phyloP scores from a whole-genome alignment of 2,113 vertebrate genomes.

The Bufo bufo region DNA sequence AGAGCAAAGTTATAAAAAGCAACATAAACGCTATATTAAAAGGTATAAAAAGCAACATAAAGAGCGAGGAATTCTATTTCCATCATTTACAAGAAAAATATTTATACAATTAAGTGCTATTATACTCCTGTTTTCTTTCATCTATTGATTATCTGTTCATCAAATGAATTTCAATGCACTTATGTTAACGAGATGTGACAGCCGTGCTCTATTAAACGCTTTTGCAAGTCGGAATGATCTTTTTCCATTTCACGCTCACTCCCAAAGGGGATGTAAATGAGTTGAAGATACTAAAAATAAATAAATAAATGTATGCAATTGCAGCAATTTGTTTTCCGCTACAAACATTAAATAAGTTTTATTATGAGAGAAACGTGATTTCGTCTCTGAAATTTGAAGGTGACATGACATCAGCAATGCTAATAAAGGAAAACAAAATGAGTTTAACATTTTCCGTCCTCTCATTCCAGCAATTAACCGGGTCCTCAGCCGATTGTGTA shows the following conservation, averaged over 20 bases:
- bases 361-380: slow-evolving; percentile 43
- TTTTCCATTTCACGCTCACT: slow-evolving; percentile 44
- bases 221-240: slow-evolving; percentile 6
- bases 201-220: slow-evolving; percentile 41
- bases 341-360: slow-evolving; percentile 32
- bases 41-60: no score
- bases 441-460: slow-evolving; percentile 25
- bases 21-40: no score
- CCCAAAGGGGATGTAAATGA: slow-evolving; percentile 28
- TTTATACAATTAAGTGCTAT: background rate
- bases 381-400: slow-evolving; percentile 45
- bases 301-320: slow-evolving; percentile 18
- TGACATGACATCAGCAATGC: slow-evolving; percentile 15
- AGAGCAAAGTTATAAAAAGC: no score
- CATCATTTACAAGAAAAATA: background rate
- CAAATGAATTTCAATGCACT: slow-evolving; percentile 4
- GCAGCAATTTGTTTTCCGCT: slow-evolving; percentile 34
- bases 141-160: slow-evolving; percentile 30
- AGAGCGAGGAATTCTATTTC: background rate
- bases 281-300: slow-evolving; percentile 13
- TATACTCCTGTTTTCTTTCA: slow-evolving; percentile 8
- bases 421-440: slow-evolving; percentile 41
- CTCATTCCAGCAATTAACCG: slow-evolving; percentile 1
- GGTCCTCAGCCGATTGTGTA: background rate
- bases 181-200: slow-evolving; percentile 43